Base-by-base conservation (phyloP, 2,888 invertebrate species). In the Lepidocyrtoides sp. region DNA sequence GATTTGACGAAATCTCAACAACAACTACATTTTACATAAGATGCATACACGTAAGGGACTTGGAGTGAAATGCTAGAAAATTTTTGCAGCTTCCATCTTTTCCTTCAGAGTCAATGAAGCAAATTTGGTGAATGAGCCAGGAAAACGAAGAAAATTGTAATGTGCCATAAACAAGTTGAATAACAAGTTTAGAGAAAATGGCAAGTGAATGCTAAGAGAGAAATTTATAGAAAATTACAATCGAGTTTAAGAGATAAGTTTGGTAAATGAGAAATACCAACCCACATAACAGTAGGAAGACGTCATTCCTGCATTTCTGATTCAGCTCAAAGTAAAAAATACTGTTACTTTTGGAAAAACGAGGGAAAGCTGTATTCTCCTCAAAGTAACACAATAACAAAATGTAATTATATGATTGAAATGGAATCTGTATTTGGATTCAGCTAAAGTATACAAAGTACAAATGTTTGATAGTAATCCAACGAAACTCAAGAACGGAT, bases 381-480 rank as follows among this genome's bases (percentile, higher is more conserved):
- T n/a, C n/a, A n/a, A n/a, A n/a, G n/a, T n/a, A n/a, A n/a, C n/a
- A n/a, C n/a, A n/a, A 51, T 89, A 89, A 89, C 81, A 72, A 82
- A 44, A 82, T 44, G 82, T 75, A 82, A 89, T 89, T 82, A 89
- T 14, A 89, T 81, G 72, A 82, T 69, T 54, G 72, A 69, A 32
- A 83, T 29, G 41, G 63, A 29, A 82, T 63, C 23, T 23, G 12
- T 36, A 14, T 26, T 8, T 23, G 7, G n/a, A n/a, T 10, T 69
- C 29, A 32, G 17, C 4, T 69, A 26, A 36, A 69, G 17, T 17
- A 36, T 36, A 36, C 32, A 32, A 17, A 57, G 20, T 14, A n/a
- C 51, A 51, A 51, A 57, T 20, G 57, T 66, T 12, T 36, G 36
- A 36, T 3, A 20, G 12, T 23, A 7, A 17, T 54, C 32, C n/a